These are phyloP conservation scores for Rhaphigaster nebulosa DNA, from an alignment of 2,888 invertebrate genomes.

Conservation along the genomic window DNA sequence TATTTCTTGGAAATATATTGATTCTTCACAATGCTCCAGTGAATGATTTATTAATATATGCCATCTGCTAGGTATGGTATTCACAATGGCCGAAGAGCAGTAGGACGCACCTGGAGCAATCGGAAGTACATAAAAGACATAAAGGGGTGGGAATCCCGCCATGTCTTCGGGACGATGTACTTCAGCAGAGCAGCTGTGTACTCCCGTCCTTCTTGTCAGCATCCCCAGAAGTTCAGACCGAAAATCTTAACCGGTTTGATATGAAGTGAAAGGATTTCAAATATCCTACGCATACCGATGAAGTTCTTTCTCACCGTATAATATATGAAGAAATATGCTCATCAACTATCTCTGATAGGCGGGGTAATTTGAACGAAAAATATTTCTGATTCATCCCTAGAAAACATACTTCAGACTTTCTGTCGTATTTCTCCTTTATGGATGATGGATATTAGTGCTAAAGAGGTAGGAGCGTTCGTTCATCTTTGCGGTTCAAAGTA, in stretches of 20 bases:
- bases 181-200: slow-evolving; percentile 3
- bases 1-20: not conserved
- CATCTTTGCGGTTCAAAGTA: not conserved
- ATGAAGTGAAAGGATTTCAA: slow-evolving; percentile 3
- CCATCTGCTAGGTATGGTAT: slow-evolving; percentile 1
- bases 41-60: slow-evolving; percentile 6
- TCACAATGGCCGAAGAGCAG: slow-evolving; percentile 41
- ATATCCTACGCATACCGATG: not conserved
- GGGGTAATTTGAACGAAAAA: not conserved
- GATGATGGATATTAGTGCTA: not conserved
- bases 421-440: not conserved
- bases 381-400: not conserved
- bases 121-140: slow-evolving; percentile 43
- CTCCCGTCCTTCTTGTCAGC: not conserved
- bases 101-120: slow-evolving; percentile 14
- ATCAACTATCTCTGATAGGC: not conserved
- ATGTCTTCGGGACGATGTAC: slow-evolving; percentile 27
- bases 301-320: not conserved
- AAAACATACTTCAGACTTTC: not conserved
- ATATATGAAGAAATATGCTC: not conserved
- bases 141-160: slow-evolving; percentile 34
- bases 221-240: not conserved
- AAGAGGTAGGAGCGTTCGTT: not conserved
- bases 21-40: not conserved
- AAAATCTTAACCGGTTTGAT: not conserved